Evolutionary conservation across 2,888 invertebrate genomes (phyloP), one percentile per base, ranked within the genome.

Genomic region (Onchidella celtica): DNA sequence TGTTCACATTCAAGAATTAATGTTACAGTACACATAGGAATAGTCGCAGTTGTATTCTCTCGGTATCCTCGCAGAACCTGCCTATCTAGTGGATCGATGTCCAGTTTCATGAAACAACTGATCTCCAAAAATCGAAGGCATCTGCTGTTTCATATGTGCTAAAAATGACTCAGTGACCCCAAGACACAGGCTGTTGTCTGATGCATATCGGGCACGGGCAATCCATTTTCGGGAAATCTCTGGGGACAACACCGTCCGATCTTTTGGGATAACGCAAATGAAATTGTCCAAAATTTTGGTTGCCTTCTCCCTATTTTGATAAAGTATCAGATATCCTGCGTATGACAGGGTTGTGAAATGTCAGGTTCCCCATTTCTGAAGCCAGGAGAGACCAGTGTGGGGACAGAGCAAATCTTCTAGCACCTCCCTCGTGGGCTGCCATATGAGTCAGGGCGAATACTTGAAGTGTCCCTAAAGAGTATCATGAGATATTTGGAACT

Each of bases 261-360:
- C 21, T 73, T 27, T 14, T 17, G 59, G 14, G 59, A 36, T 6
- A 59, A 6, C 2, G 59, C 73, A 59, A 61, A 73, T 73, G 59
- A 73, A 73, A 73, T 61, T 61, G 36, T 61, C 73, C 73, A 73
- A 59, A 72, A 73, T 29, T 73, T 36, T n/a, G 34, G 61, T 38
- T 38, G 21, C 14, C 36, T 3, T 36, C 27, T 34, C 24, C 73
- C 17, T n/a, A 57, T 73, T 73, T 73, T 73, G 73, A 73, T 73
- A 61, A 73, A 73, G 73, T 61, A 38, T 73, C 73, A 36, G 59
- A 61, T 73, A 59, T 73, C 36, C 59, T 9, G 61, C 34, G 61
- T 73, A 73, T 73, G 73, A 73, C 59, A 73, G 73, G 14, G 24
- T 61, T 73, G 73, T 61, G 73, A 73, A 29, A 73, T 73, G 14